A percentile compares a stretch with the other conserved stretches of the same genome.
phyloP scores from a whole-genome alignment of 2,797 vertebrate genomes.

The Pempheris klunzingeri region DNA sequence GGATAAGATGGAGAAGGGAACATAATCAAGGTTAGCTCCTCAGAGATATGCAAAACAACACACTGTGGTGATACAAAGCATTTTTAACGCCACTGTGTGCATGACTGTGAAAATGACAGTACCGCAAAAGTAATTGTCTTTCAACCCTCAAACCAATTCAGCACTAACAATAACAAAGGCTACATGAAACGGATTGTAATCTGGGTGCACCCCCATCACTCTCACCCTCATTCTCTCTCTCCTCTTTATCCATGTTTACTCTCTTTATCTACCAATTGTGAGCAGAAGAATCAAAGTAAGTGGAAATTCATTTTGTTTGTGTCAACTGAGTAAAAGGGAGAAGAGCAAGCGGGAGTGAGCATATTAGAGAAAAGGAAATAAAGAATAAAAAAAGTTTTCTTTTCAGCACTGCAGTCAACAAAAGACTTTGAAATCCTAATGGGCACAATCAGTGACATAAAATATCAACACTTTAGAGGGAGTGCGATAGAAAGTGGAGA shows the following conservation, averaged over 20 bases:
- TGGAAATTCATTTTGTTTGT: constrained; percentile 66
- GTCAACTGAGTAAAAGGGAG: constrained; percentile 34
- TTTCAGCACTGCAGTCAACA: constrained; percentile 24
- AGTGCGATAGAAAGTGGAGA: too few relatives aligned
- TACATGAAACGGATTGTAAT: constrained; percentile 68
- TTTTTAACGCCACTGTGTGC: constrained; percentile 41
- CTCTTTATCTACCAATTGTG: constrained; percentile 60
- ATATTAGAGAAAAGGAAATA: constrained; percentile 30
- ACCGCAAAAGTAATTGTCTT: constrained; percentile 64
- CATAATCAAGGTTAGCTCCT: constrained; percentile 50
- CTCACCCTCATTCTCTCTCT: constrained; percentile 38
- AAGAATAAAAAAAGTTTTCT: constrained; percentile 27
- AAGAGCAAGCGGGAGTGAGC: constrained; percentile 34
- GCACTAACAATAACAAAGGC: constrained; percentile 62
- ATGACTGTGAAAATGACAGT: constrained; percentile 56
- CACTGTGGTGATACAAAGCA: constrained; percentile 27
- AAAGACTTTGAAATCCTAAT: constrained; percentile 42
- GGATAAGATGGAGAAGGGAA: constrained; percentile 31
- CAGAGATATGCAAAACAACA: constrained; percentile 48
- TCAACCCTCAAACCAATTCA: constrained; percentile 63
- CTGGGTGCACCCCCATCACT: constrained; percentile 33
- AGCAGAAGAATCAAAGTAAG: constrained; percentile 54
- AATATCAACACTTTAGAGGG: not conserved
- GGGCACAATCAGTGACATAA: constrained; percentile 16
- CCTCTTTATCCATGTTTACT: constrained; percentile 60